Base-by-base conservation (phyloP, 1,140 invertebrate species). In the Propsilocerus akamusi region DNA sequence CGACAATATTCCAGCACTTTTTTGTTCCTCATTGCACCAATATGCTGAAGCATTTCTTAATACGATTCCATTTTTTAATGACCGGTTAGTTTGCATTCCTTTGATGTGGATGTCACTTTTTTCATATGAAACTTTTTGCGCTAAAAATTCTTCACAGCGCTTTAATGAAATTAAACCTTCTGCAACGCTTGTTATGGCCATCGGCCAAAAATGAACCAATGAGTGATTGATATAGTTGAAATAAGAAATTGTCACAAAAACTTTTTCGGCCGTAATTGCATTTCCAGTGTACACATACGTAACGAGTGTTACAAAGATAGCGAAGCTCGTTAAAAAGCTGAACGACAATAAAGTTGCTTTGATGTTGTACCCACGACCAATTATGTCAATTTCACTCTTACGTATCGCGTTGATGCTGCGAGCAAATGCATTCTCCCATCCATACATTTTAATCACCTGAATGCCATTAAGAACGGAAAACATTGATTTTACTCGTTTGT, bases 381-480 rank as follows among this genome's bases (percentile, higher is more conserved):
- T 77, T 1, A 77, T 71, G 48, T 67, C 70, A 52, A 83, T 70
- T 66, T 77, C 75, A 67, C 62, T 79, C 77, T 71, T 75, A 55
- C 81, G 69, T 17, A 75, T 71, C 5, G 69, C 61, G 17, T 70
- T 68, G 2, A 83, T 72, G 14, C 81, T 59, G 49, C 74, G 69
- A 5, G 74, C 72, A 55, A 84, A 84, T 1, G 78, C 76, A 53
- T 76, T 77, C 61, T 85, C 81, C 81, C 81, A 85, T 0, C 79
- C 76, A 56, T 83, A 84, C 82, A 87, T 86, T 70, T 88, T 89
- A 55, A 89, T 86, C 5, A 87, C 74, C 57, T 76, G 74, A 48
- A 78, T 77, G 0, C 78, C 80, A 1, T 69, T 71, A 1, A 91
- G 77, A 32, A 91, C 83, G 60, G 91, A 86, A 57, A 84, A 88